Evolutionary conservation across 2,797 vertebrate species (phyloP), one percentile per base, ranked within the genome.

Genomic region (Peromyscus melanophrys): DNA sequence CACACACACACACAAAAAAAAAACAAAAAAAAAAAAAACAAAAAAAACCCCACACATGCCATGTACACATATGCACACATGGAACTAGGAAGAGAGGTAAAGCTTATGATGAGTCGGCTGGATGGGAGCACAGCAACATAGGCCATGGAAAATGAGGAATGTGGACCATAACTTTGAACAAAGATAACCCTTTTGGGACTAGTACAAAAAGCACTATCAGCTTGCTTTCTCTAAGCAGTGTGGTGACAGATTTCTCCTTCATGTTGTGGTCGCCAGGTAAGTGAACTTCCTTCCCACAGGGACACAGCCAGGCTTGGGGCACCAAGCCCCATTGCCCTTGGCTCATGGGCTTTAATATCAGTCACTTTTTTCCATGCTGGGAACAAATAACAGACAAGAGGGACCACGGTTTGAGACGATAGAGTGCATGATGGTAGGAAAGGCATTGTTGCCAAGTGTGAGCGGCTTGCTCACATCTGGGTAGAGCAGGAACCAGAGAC

Each of bases 51-150:
- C 31, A 6, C 16, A 55, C 77, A 55, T 16, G 34, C 43, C 43
- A 5, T 31, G 52, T 49, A 55, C 29, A 3, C 6, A 34, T 7
- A 43, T 43, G 43, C 14, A 46, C 75, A 77, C 43, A 77, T 43
- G 9, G 19, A 67, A n/a, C 14, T 34, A 13, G 5, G 52, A n/a
- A 4, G 23, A 1, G 8, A 92, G 46, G 31, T 31, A 14, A 31
- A 17, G 8, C n/a, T 7, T 31, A 19, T 21, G 23, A 4, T 29
- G 29, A 55, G 57, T 5, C 16, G 34, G 67, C 5, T 23, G 10
- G 0, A 8, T 0, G 25, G 11, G 19, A 78, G 55, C 0, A 0
- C 0, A 40, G 89, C 46, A 59, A 23, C 31, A 40, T 1, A 21
- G 69, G 31, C 29, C 29, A 21, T 6, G 19, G 0, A 0, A 37